phyloP scores from a whole-genome alignment of 2,888 invertebrate genomes.

The Apocheima hispidaria region DNA sequence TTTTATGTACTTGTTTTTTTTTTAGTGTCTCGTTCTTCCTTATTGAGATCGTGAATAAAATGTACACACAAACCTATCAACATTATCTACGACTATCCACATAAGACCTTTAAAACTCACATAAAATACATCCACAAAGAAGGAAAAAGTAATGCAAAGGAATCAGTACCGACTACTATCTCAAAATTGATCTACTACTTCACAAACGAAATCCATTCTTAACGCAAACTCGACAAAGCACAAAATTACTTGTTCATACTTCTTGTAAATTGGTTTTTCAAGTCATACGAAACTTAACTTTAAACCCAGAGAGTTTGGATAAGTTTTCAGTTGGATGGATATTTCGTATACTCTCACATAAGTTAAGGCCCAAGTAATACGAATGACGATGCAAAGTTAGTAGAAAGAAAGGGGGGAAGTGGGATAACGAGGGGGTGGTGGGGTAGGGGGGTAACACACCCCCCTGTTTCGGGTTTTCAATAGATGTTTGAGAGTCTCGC shows the following conservation, averaged over 20 bases:
- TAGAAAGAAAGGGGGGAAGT: conserved; percentile 83
- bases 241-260: conserved; percentile 21
- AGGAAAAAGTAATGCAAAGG: conserved; percentile 85
- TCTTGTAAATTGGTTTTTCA: conserved; percentile 46
- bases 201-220: conserved; percentile 55
- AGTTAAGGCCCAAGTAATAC: conserved; percentile 85
- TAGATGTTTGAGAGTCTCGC: conserved; percentile 81
- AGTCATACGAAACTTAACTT: conserved; percentile 44
- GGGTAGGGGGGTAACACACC: conserved; percentile 54
- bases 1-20: not conserved
- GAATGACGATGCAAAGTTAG: conserved; percentile 85
- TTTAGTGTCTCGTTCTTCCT: conserved; percentile 20
- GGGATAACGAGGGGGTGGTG: conserved; percentile 73
- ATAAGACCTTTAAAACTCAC: conserved; percentile 81
- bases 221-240: conserved; percentile 19
- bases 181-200: conserved; percentile 77
- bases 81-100: conserved; percentile 67
- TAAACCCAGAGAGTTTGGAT: conserved; percentile 44
- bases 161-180: conserved; percentile 84
- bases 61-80: conserved; percentile 46
- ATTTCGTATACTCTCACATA: conserved; percentile 77
- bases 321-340: conserved; percentile 52
- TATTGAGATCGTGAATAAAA: conserved; percentile 50
- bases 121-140: conserved; percentile 84
- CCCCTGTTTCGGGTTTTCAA: conserved; percentile 85